These are phyloP conservation scores for Fistularia commersonii DNA, from an alignment of 2,797 vertebrate genomes.

Conservation along the genomic window DNA sequence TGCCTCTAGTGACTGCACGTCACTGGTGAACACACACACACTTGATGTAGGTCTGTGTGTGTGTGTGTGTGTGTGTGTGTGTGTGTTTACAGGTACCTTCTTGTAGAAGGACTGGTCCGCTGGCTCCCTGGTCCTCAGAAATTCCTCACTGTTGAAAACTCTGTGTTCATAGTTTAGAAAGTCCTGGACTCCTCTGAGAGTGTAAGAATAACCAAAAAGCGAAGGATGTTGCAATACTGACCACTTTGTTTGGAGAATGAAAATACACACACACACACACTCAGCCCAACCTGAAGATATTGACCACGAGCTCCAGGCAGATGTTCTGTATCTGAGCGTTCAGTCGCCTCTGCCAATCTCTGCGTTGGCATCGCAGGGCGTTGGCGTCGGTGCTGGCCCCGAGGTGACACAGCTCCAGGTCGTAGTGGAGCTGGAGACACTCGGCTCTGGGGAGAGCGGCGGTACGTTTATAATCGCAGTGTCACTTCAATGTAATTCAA, in stretches of 20 bases:
- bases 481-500: too few species aligned
- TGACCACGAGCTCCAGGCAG: constrained; percentile 85
- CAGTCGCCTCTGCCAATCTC: constrained; percentile 85
- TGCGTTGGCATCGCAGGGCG: constrained; percentile 68
- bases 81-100: constrained; percentile 71
- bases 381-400: constrained; percentile 76
- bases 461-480: too few species aligned
- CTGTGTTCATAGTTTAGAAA: constrained; percentile 92
- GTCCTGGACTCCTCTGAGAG: constrained; percentile 85
- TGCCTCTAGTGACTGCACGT: too few species aligned
- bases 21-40: too few species aligned
- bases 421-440: constrained; percentile 85
- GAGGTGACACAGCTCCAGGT: constrained; percentile 82
- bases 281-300: constrained; percentile 94
- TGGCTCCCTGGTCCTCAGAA: constrained; percentile 82
- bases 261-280: too few species aligned
- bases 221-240: too few species aligned
- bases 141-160: constrained; percentile 96
- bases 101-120: constrained; percentile 87
- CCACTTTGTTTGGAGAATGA: background rate
- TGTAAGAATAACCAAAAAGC: too few species aligned
- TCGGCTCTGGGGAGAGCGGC: constrained; percentile 64
- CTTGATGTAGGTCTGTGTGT: background rate
- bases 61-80: background rate
- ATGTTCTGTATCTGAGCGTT: constrained; percentile 85